Conservation (phyloP, 1,140 invertebrate genomes). For the Anoplolepis gracilipes region DNA sequence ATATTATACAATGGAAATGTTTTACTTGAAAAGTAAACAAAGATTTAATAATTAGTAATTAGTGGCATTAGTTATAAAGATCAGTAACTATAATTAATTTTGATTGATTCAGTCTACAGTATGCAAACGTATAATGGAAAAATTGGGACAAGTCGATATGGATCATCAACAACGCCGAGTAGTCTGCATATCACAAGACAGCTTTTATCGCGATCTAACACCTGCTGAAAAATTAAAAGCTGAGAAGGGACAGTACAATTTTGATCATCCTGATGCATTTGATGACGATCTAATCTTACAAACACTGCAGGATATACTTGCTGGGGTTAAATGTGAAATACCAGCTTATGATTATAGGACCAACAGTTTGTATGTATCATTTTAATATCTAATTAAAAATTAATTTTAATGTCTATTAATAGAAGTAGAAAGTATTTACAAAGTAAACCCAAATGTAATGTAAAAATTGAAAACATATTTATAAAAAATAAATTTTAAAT, state of each 20-base stretch:
- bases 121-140: conserved; percentile 98
- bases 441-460: neutral
- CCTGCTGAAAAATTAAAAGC: conserved; percentile 93
- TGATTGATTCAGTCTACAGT: conserved; percentile 93
- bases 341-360: conserved; percentile 96
- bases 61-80: neutral
- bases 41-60: neutral
- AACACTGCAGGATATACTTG: conserved; percentile 93
- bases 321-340: conserved; percentile 94
- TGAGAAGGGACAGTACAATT: conserved; percentile 97
- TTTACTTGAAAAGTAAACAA: neutral
- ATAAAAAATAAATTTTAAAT: neutral
- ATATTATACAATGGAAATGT: neutral
- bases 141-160: conserved; percentile 95
- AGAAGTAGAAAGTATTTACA: neutral
- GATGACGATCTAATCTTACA: conserved; percentile 94
- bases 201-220: conserved; percentile 96
- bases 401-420: neutral
- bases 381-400: conserved; percentile 2
- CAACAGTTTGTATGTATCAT: conserved; percentile 91
- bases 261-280: conserved; percentile 98
- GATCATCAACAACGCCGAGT: conserved; percentile 96
- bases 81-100: neutral
- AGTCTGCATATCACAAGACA: conserved; percentile 97
- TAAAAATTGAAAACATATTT: neutral